Base-by-base conservation (phyloP, 92 coral and sea anemone species). In the Actinostola sp. region DNA sequence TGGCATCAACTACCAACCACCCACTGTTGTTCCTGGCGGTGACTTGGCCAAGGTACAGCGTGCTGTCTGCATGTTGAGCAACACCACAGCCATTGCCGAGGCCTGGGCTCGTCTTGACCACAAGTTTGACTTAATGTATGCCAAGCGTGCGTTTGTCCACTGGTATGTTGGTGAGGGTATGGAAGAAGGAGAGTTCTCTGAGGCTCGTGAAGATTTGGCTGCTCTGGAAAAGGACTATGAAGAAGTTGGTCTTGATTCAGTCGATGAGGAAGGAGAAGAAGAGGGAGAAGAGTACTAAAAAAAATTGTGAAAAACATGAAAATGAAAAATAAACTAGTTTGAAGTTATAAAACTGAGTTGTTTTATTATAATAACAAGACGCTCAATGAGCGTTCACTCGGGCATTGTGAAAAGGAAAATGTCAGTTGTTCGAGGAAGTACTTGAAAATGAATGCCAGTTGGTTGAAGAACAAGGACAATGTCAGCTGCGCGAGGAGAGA, bases 151-250 rank as follows among this genome's bases (percentile, higher is more conserved):
- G 6, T 88, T 88, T 77, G 93, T 89, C 21, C 93, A 89, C 42
- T 89, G 93, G 93, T 89, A 89, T 71, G 93, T 89, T 50, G 93
- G 93, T 39, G 92, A 85, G 69, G 90, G 90, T 26, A 88, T 88
- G 92, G 94, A 89, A 54, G 94, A 89, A 62, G 94, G 94, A 71
- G 94, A 89, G 89, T 89, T 89, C 90, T 81, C 94, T 9, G 94
- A 89, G 50, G 94, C 94, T 41, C 93, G 93, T 41, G 93, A 88
- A 61, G 93, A 88, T 75, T 70, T 88, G 78, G 93, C 93, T 26
- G 89, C 92, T 36, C 83, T 88, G 79, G 93, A 88, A 84, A 88
- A 88, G 62, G 93, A 88, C 51, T 88, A 88, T 53, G 93, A 88
- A 57, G 93, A 88, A 48, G 93, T 89, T 55, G 93, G 93, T 32